Evolutionary conservation across 2,888 invertebrate species (phyloP).

Genomic region (Orthonychiurus folsomi): DNA sequence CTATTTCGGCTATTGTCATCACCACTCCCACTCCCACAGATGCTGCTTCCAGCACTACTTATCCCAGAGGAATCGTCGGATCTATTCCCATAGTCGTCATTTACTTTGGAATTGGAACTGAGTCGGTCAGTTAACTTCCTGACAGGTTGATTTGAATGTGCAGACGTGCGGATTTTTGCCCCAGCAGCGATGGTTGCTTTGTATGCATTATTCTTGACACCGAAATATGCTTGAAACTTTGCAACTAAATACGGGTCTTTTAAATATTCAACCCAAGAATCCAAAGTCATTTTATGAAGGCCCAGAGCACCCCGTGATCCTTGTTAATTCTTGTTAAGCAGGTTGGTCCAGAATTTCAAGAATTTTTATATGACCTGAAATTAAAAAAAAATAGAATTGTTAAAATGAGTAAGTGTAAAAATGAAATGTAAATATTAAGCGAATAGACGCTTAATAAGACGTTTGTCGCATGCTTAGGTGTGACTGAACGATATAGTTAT

Average conservation of each 20-base stretch:
- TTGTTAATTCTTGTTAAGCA: background rate
- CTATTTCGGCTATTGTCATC: background rate
- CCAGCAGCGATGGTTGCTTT: too few species aligned
- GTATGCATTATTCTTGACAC: conserved; percentile 49
- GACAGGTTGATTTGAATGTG: too few species aligned
- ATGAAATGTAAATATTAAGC: too few species aligned
- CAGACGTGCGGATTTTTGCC: too few species aligned
- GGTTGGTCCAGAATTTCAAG: background rate
- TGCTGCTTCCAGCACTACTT: background rate
- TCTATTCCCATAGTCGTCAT: background rate
- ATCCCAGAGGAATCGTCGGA: background rate
- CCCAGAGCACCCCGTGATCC: background rate
- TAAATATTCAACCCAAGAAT: conserved; percentile 52
- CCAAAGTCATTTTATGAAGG: background rate
- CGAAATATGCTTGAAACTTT: conserved; percentile 69
- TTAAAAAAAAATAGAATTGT: too few species aligned
- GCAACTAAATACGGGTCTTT: conserved; percentile 68
- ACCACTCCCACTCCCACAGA: background rate
- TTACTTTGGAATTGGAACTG: background rate
- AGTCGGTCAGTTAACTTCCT: too few species aligned
- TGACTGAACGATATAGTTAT: too few species aligned
- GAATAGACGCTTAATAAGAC: too few species aligned
- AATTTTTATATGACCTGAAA: too few species aligned
- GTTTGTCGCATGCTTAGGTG: too few species aligned
- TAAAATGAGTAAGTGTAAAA: too few species aligned